These are phyloP conservation scores for Parnassius smintheus DNA, from an alignment of 2,888 invertebrate genomes.

Conservation along the genomic window DNA sequence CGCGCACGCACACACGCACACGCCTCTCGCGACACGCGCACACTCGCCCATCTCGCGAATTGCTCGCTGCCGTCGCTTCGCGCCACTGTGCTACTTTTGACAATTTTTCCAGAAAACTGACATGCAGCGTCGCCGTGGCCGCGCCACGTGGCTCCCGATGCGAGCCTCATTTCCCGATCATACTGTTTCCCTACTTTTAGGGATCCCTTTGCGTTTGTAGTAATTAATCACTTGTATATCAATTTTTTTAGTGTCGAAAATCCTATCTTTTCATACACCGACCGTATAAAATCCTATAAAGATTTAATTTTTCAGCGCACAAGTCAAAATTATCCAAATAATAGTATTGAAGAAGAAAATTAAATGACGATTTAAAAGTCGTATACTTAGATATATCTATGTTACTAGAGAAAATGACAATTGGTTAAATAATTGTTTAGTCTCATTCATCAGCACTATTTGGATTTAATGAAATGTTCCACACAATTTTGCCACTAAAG, in stretches of 20 bases:
- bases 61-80: conserved; percentile 51
- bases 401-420: too few relatives aligned
- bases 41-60: conserved; percentile 53
- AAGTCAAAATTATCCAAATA: too few relatives aligned
- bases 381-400: too few relatives aligned
- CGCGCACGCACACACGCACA: conserved; percentile 66
- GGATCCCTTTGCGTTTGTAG: neutral
- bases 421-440: too few relatives aligned
- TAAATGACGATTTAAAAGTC: too few relatives aligned
- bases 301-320: too few relatives aligned
- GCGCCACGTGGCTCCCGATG: conserved; percentile 42
- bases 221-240: neutral
- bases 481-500: too few relatives aligned
- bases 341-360: too few relatives aligned
- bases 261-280: neutral
- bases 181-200: neutral
- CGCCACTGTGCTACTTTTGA: conserved; percentile 75
- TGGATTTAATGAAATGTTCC: too few relatives aligned
- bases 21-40: conserved; percentile 53
- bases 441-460: too few relatives aligned
- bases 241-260: neutral
- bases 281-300: neutral
- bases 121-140: conserved; percentile 71
- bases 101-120: conserved; percentile 79
- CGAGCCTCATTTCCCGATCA: conserved; percentile 5